Evolutionary conservation across 2,888 invertebrate species (phyloP), one percentile per base, ranked within the genome.

Genomic region (Caenorhabditis plicata): DNA sequence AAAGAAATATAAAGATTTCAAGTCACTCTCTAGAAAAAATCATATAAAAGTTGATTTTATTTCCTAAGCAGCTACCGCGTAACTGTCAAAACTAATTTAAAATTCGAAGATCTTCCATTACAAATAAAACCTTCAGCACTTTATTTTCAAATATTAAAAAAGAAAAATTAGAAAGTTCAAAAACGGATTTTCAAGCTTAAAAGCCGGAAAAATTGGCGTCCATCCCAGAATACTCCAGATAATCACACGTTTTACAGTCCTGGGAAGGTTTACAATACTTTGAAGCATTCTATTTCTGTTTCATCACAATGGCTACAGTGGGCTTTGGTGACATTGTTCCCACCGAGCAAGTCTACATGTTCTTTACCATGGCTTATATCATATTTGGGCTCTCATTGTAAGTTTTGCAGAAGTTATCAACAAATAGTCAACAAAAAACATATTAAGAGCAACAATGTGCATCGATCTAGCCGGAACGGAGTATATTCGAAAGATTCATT

Each of bases 261-360:
- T 76, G 76, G 75, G 78, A 77, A 56, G 74, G 73, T 33, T 69
- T 78, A 60, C 55, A 68, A 15, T 78, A 77, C 48, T 71, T 76
- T 44, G 80, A 80, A 47, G 80, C 78, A 3, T 81, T 81, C 51
- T 81, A 80, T 53, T 80, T 80, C 49, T 80, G 80, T 56, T 81
- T 80, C 52, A 80, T 80, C 33, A 80, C 80, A 25, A 80, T 80
- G 78, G 78, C 80, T n/a, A 80, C 80, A 29, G 73, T 80, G n/a
- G 80, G 77, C 4, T 81, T 80, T 50, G 79, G 80, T 23, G 80
- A 80, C 51, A 74, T 77, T 49, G 80, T 80, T 8, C 80, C 80
- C 0, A 77, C 80, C 2, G 68, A 76, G 46, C 75, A 79, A 47
- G 73, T 79, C 31, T 80, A 79, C 62, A 75, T 80, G 60, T 77